Evolutionary conservation across 92 coral and sea anemone genomes (phyloP).

Genomic region (Isaurus tuberculatus): DNA sequence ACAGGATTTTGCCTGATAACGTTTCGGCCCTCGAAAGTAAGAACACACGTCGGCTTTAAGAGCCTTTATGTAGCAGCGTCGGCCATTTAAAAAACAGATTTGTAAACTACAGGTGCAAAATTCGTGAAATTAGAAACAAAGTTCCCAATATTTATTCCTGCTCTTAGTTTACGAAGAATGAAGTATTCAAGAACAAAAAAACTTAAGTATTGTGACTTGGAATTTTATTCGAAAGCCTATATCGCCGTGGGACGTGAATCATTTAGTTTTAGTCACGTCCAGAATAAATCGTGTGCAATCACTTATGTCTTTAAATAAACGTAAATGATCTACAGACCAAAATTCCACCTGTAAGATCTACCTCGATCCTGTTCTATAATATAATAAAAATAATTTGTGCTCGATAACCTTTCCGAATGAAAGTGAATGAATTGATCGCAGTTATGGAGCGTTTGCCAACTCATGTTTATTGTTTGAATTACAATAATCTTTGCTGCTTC

Average conservation of each 20-base stretch:
- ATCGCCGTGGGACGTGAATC: not conserved
- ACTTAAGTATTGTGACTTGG: not conserved
- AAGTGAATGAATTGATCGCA: not conserved
- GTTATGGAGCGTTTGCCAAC: not conserved
- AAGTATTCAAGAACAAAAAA: not conserved
- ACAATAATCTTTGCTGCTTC: not conserved
- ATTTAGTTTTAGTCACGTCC: slow-evolving; percentile 28
- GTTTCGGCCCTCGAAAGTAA: not conserved
- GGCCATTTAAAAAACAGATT: not conserved
- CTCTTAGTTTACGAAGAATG: not conserved
- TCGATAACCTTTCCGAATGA: not conserved
- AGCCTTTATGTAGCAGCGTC: not conserved
- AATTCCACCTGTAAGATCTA: slow-evolving; percentile 7
- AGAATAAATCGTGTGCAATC: slow-evolving; percentile 24
- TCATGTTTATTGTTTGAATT: not conserved
- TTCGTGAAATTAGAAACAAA: not conserved
- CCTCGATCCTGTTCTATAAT: not conserved
- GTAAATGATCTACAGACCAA: not conserved
- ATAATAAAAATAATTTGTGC: not conserved
- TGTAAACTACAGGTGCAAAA: not conserved
- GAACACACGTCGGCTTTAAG: not conserved
- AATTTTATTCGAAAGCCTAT: not conserved
- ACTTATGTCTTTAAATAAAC: not conserved
- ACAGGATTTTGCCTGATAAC: not conserved
- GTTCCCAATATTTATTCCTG: not conserved